phyloP scores from a whole-genome alignment of 2,113 vertebrate species.

The Bungarus multicinctus region DNA sequence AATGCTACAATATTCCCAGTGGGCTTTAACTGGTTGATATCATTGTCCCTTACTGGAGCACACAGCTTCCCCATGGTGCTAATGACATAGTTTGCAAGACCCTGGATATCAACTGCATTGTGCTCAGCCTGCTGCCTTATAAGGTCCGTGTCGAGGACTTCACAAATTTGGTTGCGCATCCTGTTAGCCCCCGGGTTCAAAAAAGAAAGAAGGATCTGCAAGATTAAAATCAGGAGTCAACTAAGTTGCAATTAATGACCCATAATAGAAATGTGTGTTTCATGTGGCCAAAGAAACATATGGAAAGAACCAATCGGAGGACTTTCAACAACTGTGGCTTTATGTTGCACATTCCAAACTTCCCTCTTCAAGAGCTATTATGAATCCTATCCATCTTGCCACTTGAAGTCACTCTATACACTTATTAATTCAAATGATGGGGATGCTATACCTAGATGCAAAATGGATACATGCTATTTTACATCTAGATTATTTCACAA shows the following conservation, averaged over 20 bases:
- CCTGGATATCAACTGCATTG: constrained; percentile 84
- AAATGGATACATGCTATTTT: background rate
- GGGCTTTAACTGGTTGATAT: constrained; percentile 83
- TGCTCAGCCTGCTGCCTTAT: constrained; percentile 90
- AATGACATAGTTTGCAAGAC: constrained; percentile 85
- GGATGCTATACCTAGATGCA: background rate
- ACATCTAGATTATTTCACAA: background rate
- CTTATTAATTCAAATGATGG: background rate
- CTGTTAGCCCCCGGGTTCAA: constrained; percentile 87
- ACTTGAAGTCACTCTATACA: background rate
- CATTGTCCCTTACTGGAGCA: constrained; percentile 82
- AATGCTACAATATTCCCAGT: constrained; percentile 75
- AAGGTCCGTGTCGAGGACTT: constrained; percentile 88
- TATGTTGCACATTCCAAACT: no score
- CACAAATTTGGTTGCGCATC: constrained; percentile 88
- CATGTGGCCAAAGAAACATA: background rate
- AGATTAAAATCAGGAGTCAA: background rate
- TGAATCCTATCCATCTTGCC: background rate
- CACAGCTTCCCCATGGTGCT: constrained; percentile 90
- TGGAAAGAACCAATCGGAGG: background rate
- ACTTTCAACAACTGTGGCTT: background rate
- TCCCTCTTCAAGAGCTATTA: background rate
- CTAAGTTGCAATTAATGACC: background rate
- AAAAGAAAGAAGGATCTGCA: constrained; percentile 87
- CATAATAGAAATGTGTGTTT: background rate